Percentiles rank a stretch among this genome's conserved stretches.
phyloP scores from a whole-genome alignment of 2,797 vertebrate species.

The Lutjanus argentimaculatus region DNA sequence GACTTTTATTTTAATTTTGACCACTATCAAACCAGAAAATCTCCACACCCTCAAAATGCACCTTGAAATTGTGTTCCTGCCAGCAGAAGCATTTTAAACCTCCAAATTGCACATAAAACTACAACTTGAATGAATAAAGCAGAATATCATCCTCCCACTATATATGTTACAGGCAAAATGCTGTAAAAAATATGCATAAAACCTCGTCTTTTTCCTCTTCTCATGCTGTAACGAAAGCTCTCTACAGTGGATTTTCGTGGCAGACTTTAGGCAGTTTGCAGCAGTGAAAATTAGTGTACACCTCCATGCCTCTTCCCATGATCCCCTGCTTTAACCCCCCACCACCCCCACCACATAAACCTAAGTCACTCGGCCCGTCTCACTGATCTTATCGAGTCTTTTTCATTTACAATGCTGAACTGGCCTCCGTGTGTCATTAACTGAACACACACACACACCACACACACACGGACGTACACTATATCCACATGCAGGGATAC shows the following conservation, averaged over 20 bases:
- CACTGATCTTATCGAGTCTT: constrained; percentile 71
- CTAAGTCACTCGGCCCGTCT: constrained; percentile 64
- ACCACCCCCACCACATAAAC: constrained; percentile 47
- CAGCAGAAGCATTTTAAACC: neutral
- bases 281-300: constrained; percentile 33
- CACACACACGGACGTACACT: constrained; percentile 24
- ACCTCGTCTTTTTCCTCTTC: neutral
- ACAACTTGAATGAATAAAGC: neutral
- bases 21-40: neutral
- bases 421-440: constrained; percentile 64
- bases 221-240: neutral
- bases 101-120: neutral
- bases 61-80: neutral
- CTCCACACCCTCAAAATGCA: neutral
- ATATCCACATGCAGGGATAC: constrained; percentile 5
- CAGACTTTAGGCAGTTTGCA: constrained; percentile 2
- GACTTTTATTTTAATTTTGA: neutral
- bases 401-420: constrained; percentile 79
- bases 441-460: constrained; percentile 37
- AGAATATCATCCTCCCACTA: neutral
- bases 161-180: neutral
- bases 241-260: neutral
- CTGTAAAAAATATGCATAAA: neutral
- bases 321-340: constrained; percentile 31
- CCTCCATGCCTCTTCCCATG: constrained; percentile 39